Evolutionary conservation across 2,113 vertebrate species (phyloP).

Genomic region (Chascanopsetta lugubris): DNA sequence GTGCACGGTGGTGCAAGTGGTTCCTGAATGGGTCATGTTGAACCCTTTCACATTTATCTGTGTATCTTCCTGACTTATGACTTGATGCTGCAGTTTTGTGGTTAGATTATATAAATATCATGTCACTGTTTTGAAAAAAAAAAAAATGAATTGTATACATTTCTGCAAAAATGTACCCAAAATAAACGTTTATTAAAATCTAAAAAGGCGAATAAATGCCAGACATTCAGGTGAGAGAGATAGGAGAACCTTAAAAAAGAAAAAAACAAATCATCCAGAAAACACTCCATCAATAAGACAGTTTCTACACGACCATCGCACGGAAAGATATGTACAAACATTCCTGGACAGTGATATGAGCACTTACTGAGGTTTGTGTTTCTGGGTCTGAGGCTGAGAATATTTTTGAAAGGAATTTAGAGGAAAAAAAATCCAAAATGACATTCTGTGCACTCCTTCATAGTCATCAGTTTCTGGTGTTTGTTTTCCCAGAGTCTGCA

Average conservation of each 20-base stretch:
- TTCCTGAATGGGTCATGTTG: conserved; percentile 48
- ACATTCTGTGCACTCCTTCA: too few relatives aligned
- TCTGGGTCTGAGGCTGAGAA: too few relatives aligned
- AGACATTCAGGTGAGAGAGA: conserved; percentile 24
- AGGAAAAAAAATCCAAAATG: too few relatives aligned
- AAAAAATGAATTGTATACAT: conserved; percentile 1
- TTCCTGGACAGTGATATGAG: too few relatives aligned
- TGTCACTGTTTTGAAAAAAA: not conserved
- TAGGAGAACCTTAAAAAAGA: too few relatives aligned
- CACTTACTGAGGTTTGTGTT: too few relatives aligned
- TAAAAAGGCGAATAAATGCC: not conserved
- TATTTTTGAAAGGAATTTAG: too few relatives aligned
- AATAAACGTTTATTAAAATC: conserved; percentile 29
- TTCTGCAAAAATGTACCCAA: conserved; percentile 13
- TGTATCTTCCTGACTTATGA: conserved; percentile 11
- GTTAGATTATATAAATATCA: not conserved
- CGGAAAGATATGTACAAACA: too few relatives aligned
- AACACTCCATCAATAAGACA: too few relatives aligned
- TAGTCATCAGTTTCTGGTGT: conserved; percentile 21
- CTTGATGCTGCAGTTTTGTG: not conserved
- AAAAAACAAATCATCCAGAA: too few relatives aligned
- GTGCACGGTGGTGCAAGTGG: conserved; percentile 1
- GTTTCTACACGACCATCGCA: too few relatives aligned
- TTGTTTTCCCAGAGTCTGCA: conserved; percentile 24
- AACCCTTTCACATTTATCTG: conserved; percentile 14